Percentiles rank a stretch among this genome's conserved stretches.
These are phyloP conservation scores for Cephus rjabovi DNA, from an alignment of 2,888 invertebrate genomes.

Conservation along the genomic window DNA sequence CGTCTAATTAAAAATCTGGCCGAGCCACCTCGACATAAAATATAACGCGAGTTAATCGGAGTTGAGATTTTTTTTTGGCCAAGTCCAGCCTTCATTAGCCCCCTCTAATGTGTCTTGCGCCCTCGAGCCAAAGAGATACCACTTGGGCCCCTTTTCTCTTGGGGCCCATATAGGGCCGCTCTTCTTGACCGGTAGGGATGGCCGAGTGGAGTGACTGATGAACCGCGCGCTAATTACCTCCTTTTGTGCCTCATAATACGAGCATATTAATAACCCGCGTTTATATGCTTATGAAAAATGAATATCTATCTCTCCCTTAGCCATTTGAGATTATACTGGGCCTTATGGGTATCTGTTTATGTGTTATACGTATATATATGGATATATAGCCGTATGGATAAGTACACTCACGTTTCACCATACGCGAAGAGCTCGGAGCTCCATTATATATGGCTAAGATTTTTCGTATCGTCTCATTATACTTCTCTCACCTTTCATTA, in stretches of 20 bases:
- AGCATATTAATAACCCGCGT: constrained; percentile 61
- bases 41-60: constrained; percentile 54
- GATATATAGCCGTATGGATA: neutral
- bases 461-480: neutral
- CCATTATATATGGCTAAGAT: neutral
- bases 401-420: neutral
- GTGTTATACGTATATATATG: neutral
- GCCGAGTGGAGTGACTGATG: constrained; percentile 61
- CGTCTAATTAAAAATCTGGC: constrained; percentile 49
- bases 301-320: constrained; percentile 40
- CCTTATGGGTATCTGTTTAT: neutral
- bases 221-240: constrained; percentile 62
- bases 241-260: constrained; percentile 57
- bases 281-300: constrained; percentile 61
- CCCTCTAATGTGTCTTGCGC: constrained; percentile 54
- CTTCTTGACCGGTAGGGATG: constrained; percentile 23
- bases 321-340: neutral
- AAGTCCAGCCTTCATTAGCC: constrained; percentile 53
- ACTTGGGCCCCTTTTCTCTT: constrained; percentile 28
- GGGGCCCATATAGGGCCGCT: constrained; percentile 23
- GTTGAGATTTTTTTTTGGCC: constrained; percentile 25
- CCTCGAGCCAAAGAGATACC: constrained; percentile 37
- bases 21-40: constrained; percentile 35
- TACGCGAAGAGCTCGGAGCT: neutral
- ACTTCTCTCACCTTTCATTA: constrained; percentile 18